phyloP scores from a whole-genome alignment of 2,797 vertebrate species.

The Philypnodon macrostomus region DNA sequence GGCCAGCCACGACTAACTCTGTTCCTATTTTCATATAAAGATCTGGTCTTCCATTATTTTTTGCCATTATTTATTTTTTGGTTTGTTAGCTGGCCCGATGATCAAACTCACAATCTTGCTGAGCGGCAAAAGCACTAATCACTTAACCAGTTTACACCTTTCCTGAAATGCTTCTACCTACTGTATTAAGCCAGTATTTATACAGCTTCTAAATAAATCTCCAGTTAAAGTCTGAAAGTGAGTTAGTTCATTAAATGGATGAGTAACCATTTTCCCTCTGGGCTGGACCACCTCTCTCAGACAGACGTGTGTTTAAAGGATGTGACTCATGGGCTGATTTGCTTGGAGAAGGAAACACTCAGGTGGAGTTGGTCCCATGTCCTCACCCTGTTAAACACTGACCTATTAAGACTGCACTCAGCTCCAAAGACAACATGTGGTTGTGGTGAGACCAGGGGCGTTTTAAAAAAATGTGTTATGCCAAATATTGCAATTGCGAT shows the following conservation, averaged over 20 bases:
- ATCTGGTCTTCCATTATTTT: no score
- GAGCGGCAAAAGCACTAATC: no score
- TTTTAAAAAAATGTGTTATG: constrained; percentile 14
- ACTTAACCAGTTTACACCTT: no score
- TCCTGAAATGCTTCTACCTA: no score
- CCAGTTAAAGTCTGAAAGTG: constrained; percentile 35
- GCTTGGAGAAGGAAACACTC: constrained; percentile 38
- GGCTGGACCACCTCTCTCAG: constrained; percentile 41
- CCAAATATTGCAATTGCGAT: no score
- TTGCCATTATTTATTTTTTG: no score
- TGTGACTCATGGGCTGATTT: constrained; percentile 50
- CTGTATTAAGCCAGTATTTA: constrained; percentile 47
- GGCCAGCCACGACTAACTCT: no score
- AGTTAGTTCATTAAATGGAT: constrained; percentile 43
- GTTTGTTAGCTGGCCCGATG: no score
- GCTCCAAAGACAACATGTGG: constrained; percentile 47
- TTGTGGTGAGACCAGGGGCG: constrained; percentile 19
- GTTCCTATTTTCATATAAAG: no score
- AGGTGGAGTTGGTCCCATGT: constrained; percentile 31
- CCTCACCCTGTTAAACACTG: constrained; percentile 22
- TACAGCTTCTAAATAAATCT: constrained; percentile 14
- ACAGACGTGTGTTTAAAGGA: constrained; percentile 40
- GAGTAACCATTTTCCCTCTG: constrained; percentile 46
- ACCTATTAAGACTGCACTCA: constrained; percentile 10
- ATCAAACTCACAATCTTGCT: no score